Conservation (phyloP, 2,888 invertebrate genomes). For the Pristionchus fissidentatus region DNA sequence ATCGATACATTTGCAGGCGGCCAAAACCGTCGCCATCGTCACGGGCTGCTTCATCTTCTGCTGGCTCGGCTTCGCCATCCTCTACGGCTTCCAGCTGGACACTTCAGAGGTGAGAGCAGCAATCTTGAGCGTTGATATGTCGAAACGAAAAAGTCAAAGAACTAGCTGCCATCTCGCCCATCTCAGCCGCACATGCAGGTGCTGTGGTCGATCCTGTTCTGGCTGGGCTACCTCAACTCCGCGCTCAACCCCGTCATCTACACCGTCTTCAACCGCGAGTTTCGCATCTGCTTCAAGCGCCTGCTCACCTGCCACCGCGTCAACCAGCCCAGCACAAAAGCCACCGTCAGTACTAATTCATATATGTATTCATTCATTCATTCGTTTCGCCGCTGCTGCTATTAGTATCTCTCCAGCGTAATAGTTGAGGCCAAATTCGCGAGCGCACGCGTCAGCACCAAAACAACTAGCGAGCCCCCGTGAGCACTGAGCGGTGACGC, state of each 20-base stretch:
- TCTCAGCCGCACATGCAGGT: slow-evolving; percentile 45
- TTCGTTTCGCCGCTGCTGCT: not conserved
- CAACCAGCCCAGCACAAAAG: slow-evolving; percentile 62
- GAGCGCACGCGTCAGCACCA: no score
- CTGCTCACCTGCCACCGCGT: slow-evolving; percentile 74
- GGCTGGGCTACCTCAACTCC: slow-evolving; percentile 97
- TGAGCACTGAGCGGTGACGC: no score
- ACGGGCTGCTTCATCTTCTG: slow-evolving; percentile 96
- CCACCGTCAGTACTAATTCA: slow-evolving; percentile 40
- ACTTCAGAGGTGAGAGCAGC: slow-evolving; percentile 46
- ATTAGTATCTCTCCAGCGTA: not conserved
- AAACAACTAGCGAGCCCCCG: no score
- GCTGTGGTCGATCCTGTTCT: slow-evolving; percentile 87
- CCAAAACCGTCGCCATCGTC: slow-evolving; percentile 83
- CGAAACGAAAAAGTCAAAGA: slow-evolving; percentile 46
- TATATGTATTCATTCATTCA: not conserved
- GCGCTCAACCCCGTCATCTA: slow-evolving; percentile 88
- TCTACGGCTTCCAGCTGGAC: slow-evolving; percentile 70
- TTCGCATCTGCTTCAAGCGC: slow-evolving; percentile 74
- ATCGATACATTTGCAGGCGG: slow-evolving; percentile 51
- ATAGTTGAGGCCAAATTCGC: not conserved
- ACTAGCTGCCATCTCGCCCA: slow-evolving; percentile 79
- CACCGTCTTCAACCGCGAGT: slow-evolving; percentile 74
- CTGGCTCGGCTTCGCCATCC: slow-evolving; percentile 92
- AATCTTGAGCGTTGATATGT: slow-evolving; percentile 55